A percentile compares a stretch with the other conserved stretches of the same genome.
Evolutionary conservation across 1,140 invertebrate genomes (phyloP).

Genomic region (Geopemphigus sp.): DNA sequence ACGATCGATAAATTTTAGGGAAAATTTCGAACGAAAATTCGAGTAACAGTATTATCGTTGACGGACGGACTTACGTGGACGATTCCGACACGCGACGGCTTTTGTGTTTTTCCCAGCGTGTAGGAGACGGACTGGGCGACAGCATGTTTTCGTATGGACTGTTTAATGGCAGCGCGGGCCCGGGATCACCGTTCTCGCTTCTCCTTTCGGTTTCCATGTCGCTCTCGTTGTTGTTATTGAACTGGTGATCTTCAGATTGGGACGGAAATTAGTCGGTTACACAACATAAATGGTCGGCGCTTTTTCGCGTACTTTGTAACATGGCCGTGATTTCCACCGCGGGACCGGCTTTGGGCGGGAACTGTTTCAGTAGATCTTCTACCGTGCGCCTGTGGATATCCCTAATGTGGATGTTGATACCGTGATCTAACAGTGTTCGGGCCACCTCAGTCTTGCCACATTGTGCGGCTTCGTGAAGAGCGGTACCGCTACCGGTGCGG

Average conservation of each 20-base stretch:
- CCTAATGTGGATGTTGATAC: constrained; percentile 76
- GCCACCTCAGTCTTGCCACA: constrained; percentile 92
- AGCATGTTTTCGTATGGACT: constrained; percentile 67
- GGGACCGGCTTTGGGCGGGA: constrained; percentile 83
- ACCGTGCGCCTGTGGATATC: constrained; percentile 81
- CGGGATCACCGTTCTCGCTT: constrained; percentile 60
- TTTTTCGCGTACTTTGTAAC: constrained; percentile 21
- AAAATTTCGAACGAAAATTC: not conserved
- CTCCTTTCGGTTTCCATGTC: constrained; percentile 39
- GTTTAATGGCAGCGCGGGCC: constrained; percentile 60
- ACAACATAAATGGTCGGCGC: not conserved
- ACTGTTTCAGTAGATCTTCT: constrained; percentile 79
- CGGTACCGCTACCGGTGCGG: constrained; percentile 81
- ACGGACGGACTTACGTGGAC: constrained; percentile 56
- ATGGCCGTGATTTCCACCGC: constrained; percentile 55
- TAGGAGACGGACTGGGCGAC: constrained; percentile 60
- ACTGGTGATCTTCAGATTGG: not conserved
- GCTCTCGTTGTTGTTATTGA: constrained; percentile 44
- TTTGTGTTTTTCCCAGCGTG: constrained; percentile 58
- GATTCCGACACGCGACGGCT: constrained; percentile 60
- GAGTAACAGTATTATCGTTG: not conserved
- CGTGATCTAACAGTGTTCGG: constrained; percentile 73
- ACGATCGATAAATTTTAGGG: no score
- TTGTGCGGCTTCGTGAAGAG: constrained; percentile 90
- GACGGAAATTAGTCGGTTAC: not conserved